Conservation (phyloP, 2,113 vertebrate genomes). For the Chaetura pelagica region DNA sequence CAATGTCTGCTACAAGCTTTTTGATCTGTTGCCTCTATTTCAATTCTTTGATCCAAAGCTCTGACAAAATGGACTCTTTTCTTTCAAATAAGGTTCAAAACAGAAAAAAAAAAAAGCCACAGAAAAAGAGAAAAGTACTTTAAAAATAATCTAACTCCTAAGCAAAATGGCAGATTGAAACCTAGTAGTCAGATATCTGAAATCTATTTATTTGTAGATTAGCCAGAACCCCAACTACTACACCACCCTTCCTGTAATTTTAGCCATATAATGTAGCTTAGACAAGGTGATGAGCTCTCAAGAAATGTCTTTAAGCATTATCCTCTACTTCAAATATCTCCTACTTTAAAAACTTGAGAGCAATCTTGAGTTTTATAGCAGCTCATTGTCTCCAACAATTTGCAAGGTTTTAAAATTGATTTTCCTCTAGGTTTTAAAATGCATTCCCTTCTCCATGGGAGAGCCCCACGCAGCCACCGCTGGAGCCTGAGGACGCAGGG, state of each 20-base stretch:
- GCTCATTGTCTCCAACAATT: background rate
- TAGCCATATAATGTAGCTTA: background rate
- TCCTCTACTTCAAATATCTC: background rate
- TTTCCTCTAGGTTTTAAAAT: background rate
- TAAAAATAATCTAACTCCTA: constrained; percentile 15
- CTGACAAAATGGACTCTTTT: constrained; percentile 32
- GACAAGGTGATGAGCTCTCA: background rate
- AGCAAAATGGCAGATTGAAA: background rate
- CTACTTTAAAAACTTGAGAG: background rate
- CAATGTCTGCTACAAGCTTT: constrained; percentile 25
- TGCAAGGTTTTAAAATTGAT: background rate
- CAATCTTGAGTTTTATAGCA: background rate
- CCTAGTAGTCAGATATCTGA: background rate
- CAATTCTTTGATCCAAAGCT: constrained; percentile 48
- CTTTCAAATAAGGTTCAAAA: constrained; percentile 40
- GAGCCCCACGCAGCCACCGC: accelerated
- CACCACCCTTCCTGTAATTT: background rate
- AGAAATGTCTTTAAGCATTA: background rate
- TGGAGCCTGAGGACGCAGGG: too few species aligned
- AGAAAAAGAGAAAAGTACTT: constrained; percentile 16
- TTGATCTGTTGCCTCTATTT: constrained; percentile 48
- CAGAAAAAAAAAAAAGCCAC: background rate
- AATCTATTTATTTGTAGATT: background rate
- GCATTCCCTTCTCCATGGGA: background rate
- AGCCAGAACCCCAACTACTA: background rate